phyloP scores from a whole-genome alignment of 2,888 invertebrate species.

The Iphiclides podalirius region DNA sequence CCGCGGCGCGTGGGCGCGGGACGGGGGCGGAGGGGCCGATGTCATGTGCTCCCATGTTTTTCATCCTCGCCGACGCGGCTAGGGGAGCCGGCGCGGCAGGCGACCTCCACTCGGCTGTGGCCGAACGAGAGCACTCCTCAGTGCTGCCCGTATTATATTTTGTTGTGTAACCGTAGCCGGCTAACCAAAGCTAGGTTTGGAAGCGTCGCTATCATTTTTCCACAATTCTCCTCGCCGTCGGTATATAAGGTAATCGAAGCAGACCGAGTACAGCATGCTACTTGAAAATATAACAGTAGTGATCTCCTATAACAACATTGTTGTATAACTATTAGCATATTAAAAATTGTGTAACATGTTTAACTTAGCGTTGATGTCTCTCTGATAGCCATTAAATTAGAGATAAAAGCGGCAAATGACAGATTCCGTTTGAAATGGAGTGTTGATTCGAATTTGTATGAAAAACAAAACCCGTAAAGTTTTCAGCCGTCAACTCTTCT shows the following conservation, averaged over 20 bases:
- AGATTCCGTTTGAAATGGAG: no score
- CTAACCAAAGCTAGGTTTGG: constrained; percentile 3
- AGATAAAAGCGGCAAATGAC: no score
- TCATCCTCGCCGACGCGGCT: constrained; percentile 39
- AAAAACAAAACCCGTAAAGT: not conserved
- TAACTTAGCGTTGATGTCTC: constrained; percentile 51
- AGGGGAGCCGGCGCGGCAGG: constrained; percentile 37
- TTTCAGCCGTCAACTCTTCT: not conserved
- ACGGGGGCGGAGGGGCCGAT: constrained; percentile 57
- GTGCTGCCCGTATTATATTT: constrained; percentile 23
- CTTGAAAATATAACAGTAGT: not conserved
- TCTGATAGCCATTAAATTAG: constrained; percentile 30
- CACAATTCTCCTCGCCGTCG: no score
- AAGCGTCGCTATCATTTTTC: constrained; percentile 1
- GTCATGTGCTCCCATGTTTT: constrained; percentile 62
- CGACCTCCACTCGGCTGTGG: constrained; percentile 50
- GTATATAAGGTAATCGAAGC: no score
- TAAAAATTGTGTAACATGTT: not conserved
- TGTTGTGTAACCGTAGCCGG: constrained; percentile 17
- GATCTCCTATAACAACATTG: not conserved
- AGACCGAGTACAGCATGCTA: no score
- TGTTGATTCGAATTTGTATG: no score
- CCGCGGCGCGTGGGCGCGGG: constrained; percentile 64
- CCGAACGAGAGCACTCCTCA: constrained; percentile 48
- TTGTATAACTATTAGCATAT: no score